Evolutionary conservation across 2,797 vertebrate species (phyloP).

Genomic region (Argyrosomus regius): DNA sequence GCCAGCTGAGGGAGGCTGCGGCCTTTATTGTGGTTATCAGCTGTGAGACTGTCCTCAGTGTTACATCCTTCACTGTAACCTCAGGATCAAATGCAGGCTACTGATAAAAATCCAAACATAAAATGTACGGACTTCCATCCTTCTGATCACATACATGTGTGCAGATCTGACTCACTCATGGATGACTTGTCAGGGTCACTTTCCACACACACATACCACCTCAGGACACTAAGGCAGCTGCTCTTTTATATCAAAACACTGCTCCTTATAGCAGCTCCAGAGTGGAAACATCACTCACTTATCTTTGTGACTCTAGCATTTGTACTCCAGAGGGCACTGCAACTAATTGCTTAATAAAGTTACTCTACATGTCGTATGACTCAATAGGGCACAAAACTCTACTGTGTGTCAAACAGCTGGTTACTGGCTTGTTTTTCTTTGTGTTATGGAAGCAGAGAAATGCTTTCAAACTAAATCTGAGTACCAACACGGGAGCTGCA

Average conservation of each 20-base stretch:
- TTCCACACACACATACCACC: slow-evolving; percentile 39
- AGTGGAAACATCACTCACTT: slow-evolving; percentile 37
- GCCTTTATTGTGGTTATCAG: slow-evolving; percentile 51
- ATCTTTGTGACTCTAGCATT: slow-evolving; percentile 30
- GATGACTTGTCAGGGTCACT: slow-evolving; percentile 69
- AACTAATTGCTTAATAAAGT: slow-evolving; percentile 40
- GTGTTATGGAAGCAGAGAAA: slow-evolving; percentile 27
- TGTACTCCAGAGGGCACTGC: slow-evolving; percentile 42
- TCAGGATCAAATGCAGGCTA: slow-evolving; percentile 36
- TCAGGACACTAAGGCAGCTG: slow-evolving; percentile 61
- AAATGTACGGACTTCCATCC: slow-evolving; percentile 53
- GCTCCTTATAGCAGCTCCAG: slow-evolving; percentile 42
- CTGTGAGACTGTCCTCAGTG: slow-evolving; percentile 28
- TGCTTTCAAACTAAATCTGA: slow-evolving; percentile 47
- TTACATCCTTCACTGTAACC: slow-evolving; percentile 15
- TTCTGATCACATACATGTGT: slow-evolving; percentile 70
- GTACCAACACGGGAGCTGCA: slow-evolving; percentile 25
- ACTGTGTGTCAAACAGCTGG: slow-evolving; percentile 13
- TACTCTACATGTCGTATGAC: slow-evolving; percentile 28
- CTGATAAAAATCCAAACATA: slow-evolving; percentile 58
- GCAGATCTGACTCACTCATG: slow-evolving; percentile 67
- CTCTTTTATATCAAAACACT: slow-evolving; percentile 57
- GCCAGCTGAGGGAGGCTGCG: slow-evolving; percentile 49
- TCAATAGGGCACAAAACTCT: slow-evolving; percentile 34
- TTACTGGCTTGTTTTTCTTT: slow-evolving; percentile 28